phyloP scores from a whole-genome alignment of 2,888 invertebrate genomes.

The Rhingia campestris region DNA sequence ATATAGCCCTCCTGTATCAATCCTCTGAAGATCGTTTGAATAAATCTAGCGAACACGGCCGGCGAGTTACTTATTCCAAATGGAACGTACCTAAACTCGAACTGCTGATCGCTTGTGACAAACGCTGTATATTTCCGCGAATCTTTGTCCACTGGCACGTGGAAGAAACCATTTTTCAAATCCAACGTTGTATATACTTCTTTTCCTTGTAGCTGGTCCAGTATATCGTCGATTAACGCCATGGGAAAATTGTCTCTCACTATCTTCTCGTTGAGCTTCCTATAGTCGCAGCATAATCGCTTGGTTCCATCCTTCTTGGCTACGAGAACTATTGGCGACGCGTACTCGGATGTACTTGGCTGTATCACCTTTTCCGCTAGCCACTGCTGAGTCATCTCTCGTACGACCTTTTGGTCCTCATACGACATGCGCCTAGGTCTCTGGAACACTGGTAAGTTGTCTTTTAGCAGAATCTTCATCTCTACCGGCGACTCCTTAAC shows the following conservation, averaged over 20 bases:
- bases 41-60: constrained; percentile 62
- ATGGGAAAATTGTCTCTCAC: constrained; percentile 27
- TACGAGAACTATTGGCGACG: constrained; percentile 44
- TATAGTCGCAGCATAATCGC: constrained; percentile 42
- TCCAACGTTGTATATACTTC: constrained; percentile 59
- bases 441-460: constrained; percentile 16
- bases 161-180: constrained; percentile 67
- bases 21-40: constrained; percentile 57
- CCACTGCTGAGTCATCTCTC: neutral
- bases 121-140: constrained; percentile 63
- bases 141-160: constrained; percentile 56
- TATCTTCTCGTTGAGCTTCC: constrained; percentile 20
- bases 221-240: constrained; percentile 25
- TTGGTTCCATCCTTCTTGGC: constrained; percentile 50
- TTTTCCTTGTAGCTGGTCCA: constrained; percentile 44
- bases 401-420: neutral
- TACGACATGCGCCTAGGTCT: constrained; percentile 25
- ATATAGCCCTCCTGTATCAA: constrained; percentile 57
- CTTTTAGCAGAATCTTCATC: constrained; percentile 23
- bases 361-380: constrained; percentile 28
- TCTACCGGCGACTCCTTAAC: constrained; percentile 14
- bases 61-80: constrained; percentile 68
- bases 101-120: constrained; percentile 62
- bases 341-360: constrained; percentile 37
- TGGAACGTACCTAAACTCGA: constrained; percentile 65